phyloP scores from a whole-genome alignment of 2,797 vertebrate species.

The Tragelaphus eurycerus region DNA sequence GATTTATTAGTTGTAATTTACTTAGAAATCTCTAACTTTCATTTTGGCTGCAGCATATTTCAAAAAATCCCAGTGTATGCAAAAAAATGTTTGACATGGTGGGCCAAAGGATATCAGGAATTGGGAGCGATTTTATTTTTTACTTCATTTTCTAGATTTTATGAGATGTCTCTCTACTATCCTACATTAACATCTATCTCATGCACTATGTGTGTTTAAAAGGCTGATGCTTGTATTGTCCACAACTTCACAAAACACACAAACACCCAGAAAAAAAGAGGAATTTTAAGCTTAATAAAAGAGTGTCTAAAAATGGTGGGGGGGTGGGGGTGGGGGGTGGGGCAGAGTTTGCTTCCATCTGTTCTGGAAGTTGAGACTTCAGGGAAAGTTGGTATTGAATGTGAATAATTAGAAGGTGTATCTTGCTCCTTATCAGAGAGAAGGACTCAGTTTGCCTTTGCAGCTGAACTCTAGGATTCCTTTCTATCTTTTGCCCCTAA shows the following conservation, averaged over 20 bases:
- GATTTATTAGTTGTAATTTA: slow-evolving; percentile 48
- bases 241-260: not conserved
- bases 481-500: not conserved
- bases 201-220: not conserved
- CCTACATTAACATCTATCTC: not conserved
- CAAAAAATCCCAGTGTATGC: not conserved
- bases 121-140: not conserved
- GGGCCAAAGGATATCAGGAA: not conserved
- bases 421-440: not conserved
- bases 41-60: not conserved
- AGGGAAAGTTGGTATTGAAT: not conserved
- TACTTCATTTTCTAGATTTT: slow-evolving; percentile 3
- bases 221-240: not conserved
- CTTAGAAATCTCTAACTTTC: slow-evolving; percentile 37
- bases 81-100: not conserved
- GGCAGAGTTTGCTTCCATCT: not conserved
- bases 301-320: not conserved
- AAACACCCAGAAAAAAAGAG: not conserved
- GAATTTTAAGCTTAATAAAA: not conserved
- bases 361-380: not conserved
- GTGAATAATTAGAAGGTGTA: not conserved
- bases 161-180: not conserved
- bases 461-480: not conserved
- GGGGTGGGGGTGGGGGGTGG: fast-evolving
- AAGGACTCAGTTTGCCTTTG: not conserved